Conservation (phyloP, 2,113 vertebrate species). For the Prionailurus bengalensis region DNA sequence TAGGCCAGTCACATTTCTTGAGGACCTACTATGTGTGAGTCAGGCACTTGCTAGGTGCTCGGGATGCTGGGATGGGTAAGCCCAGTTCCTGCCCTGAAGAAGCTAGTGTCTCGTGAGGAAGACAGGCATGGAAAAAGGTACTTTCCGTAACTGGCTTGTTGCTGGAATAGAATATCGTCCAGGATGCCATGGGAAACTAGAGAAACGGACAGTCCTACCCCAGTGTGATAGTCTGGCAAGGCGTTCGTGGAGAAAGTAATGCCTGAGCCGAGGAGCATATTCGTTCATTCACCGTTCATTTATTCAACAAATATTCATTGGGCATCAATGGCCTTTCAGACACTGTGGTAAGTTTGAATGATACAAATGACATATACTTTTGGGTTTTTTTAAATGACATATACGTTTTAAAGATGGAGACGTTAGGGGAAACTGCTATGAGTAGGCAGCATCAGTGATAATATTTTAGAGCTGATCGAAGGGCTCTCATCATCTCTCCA, state of each 20-base stretch:
- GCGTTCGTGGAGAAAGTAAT: neutral
- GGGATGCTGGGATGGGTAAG: neutral
- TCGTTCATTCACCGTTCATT: slow-evolving; percentile 1
- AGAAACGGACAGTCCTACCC: neutral
- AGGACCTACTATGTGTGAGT: neutral
- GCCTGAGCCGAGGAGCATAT: neutral
- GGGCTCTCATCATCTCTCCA: neutral
- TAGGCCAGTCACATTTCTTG: neutral
- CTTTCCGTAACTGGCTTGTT: neutral
- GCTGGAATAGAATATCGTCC: neutral
- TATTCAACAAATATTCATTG: neutral
- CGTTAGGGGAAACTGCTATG: neutral
- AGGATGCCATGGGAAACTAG: neutral
- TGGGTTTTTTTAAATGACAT: neutral
- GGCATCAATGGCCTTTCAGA: neutral
- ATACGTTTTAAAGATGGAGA: neutral
- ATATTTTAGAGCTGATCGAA: neutral
- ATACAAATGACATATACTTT: neutral
- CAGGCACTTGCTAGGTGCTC: neutral
- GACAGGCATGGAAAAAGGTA: neutral
- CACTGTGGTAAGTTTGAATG: neutral
- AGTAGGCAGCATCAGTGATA: neutral
- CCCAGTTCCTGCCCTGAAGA: neutral
- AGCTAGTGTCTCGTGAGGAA: neutral
- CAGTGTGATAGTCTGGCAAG: neutral